Conservation (phyloP, 2,797 vertebrate species). For the Myotis pilosus region DNA sequence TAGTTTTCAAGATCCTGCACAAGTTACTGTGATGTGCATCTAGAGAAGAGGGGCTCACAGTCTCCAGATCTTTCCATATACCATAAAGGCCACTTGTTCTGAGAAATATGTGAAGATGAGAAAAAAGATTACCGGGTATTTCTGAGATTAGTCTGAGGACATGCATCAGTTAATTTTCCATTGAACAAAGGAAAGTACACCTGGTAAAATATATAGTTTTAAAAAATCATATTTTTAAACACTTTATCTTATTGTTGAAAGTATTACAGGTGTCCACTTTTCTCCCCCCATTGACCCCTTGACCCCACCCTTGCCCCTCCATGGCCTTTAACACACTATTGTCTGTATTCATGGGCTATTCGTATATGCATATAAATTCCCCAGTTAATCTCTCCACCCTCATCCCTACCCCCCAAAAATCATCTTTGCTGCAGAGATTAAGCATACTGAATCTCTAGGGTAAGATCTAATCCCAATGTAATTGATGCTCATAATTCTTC, state of each 20-base stretch:
- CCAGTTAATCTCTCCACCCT: too few species aligned
- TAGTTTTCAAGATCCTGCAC: neutral
- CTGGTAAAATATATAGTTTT: constrained; percentile 90
- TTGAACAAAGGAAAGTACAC: constrained; percentile 86
- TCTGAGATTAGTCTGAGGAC: constrained; percentile 84
- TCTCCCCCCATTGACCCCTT: too few species aligned
- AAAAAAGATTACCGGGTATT: constrained; percentile 85
- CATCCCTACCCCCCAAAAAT: constrained; percentile 16
- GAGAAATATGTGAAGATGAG: constrained; percentile 89
- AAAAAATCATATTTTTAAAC: constrained; percentile 66
- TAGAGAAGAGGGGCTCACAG: neutral
- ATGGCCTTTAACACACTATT: too few species aligned
- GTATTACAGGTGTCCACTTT: too few species aligned
- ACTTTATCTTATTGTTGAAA: too few species aligned
- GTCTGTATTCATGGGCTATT: too few species aligned
- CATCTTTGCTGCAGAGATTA: constrained; percentile 73
- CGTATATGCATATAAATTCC: too few species aligned
- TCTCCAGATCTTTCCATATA: constrained; percentile 14
- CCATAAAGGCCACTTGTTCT: constrained; percentile 86
- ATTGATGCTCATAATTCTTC: constrained; percentile 18
- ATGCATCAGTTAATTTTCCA: constrained; percentile 90
- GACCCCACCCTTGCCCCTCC: too few species aligned
- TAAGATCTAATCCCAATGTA: constrained; percentile 62
- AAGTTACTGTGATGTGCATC: neutral
- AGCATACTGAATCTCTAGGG: constrained; percentile 71